Evolutionary conservation across 92 coral and sea anemone genomes (phyloP), one percentile per base, ranked within the genome.

Genomic region (Porites evermanni): DNA sequence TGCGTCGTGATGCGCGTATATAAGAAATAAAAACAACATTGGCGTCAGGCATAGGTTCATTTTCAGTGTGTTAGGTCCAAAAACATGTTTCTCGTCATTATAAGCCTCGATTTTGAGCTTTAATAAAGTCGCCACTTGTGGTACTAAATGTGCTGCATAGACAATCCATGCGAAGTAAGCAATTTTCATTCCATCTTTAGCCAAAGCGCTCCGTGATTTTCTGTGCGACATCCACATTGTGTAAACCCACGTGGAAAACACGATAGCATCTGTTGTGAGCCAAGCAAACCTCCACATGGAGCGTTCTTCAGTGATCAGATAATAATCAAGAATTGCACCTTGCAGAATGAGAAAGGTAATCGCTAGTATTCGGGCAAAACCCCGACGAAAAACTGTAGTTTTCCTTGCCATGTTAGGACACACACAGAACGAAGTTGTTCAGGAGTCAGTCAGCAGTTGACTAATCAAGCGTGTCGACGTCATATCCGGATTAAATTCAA

Each of bases 131-230:
- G 93, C 94, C 0, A 92, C 88, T 74, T 96, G 95, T 1, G 98
- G 98, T 8, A 92, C 91, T 18, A 96, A 84, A 77, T 94, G 98
- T 18, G 92, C 11, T 2, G 98, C 92, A 54, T 96, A 96, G 23
- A 93, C 98, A 50, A 94, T 70, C 98, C 98, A 96, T 3, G 98
- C 97, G 1, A 96, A 23, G 80, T 94, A 96, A 1, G 94, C 95
- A 68, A 91, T 86, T 6, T 96, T 93, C 12, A 96, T 85, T 38
- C 90, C 97, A 76, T 96, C 96, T 56, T 86, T 86, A 26, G 67
- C 44, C 29, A 18, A 13, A 12, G 64, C 44, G 21, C 47, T 85
- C 44, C 14, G 85, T 81, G 86, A 69, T 67, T 77, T 10, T 83
- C 91, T 87, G 74, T 90, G 91, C 53, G 98, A 96, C 79, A 83